These are phyloP conservation scores for Cydia strobilella DNA, from an alignment of 1,140 invertebrate genomes.

Conservation along the genomic window DNA sequence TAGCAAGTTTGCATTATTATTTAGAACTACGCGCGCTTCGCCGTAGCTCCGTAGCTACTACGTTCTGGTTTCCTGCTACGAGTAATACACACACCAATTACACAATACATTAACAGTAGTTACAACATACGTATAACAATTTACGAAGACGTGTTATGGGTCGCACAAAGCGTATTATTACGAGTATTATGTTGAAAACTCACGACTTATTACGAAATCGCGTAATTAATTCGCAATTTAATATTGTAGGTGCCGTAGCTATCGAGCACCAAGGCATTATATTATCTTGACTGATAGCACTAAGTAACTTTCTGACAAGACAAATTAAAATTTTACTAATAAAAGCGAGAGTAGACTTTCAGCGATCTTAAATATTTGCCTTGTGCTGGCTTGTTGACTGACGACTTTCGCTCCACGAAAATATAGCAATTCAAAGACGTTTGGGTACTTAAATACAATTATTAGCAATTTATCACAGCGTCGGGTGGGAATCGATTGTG, in stretches of 20 bases:
- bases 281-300: not conserved
- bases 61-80: no score
- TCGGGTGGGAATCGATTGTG: not conserved
- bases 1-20: no score
- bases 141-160: no score
- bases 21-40: no score
- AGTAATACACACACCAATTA: no score
- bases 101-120: no score
- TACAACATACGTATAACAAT: no score
- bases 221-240: not conserved
- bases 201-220: not conserved
- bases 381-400: not conserved
- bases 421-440: not conserved
- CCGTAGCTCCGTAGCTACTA: no score
- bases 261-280: not conserved
- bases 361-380: slow-evolving; percentile 10
- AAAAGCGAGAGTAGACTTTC: not conserved
- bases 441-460: slow-evolving; percentile 12
- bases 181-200: not conserved
- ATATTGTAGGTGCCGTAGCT: not conserved
- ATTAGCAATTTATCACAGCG: not conserved
- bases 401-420: not conserved
- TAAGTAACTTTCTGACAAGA: slow-evolving; percentile 14
- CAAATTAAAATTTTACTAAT: slow-evolving; percentile 15
- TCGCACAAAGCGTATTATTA: no score